Conservation (phyloP, 2,113 vertebrate genomes). For the Salvator merianae region DNA sequence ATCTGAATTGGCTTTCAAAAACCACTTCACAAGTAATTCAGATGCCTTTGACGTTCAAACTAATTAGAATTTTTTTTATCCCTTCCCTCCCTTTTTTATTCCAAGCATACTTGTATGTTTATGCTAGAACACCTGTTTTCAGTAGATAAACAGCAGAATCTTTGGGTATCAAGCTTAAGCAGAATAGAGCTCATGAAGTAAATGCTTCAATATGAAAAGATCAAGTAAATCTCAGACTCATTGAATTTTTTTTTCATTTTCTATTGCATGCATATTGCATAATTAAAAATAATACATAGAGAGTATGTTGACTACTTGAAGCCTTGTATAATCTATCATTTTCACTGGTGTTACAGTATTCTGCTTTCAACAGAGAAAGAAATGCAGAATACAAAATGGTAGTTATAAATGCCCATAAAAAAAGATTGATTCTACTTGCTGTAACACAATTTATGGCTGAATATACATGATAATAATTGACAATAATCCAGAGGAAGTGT, state of each 20-base stretch:
- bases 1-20: slow-evolving; percentile 39
- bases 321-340: not conserved
- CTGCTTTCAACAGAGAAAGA: not conserved
- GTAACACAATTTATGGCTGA: not conserved
- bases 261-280: not conserved
- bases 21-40: slow-evolving; percentile 29
- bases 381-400: not conserved
- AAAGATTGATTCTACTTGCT: not conserved
- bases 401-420: not conserved
- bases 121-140: slow-evolving; percentile 54
- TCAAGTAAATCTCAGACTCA: rapidly evolving
- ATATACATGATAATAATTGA: not conserved
- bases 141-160: slow-evolving; percentile 36
- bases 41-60: slow-evolving; percentile 32
- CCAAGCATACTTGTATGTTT: slow-evolving; percentile 53
- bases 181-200: not conserved
- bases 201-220: not conserved
- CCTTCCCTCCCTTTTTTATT: slow-evolving; percentile 37
- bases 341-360: not conserved
- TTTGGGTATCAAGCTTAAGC: slow-evolving; percentile 26
- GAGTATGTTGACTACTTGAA: rapidly evolving
- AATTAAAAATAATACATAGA: not conserved
- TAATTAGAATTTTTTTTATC: slow-evolving; percentile 42
- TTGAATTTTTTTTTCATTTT: slow-evolving; percentile 1
- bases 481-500: no score